These are phyloP conservation scores for Brachionus sp. DNA, from an alignment of 1,140 invertebrate species.

Conservation along the genomic window DNA sequence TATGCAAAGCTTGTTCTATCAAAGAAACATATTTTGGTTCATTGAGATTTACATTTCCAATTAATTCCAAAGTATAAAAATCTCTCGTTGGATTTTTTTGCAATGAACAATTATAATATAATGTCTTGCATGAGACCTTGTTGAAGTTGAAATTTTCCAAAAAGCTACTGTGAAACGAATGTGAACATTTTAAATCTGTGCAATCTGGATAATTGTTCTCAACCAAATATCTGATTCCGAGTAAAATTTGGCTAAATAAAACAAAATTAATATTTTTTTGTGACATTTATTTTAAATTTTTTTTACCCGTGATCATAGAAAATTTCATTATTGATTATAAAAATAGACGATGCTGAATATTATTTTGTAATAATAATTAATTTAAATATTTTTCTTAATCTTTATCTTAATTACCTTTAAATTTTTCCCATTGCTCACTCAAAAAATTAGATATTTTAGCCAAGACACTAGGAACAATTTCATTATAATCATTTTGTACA, in stretches of 20 bases:
- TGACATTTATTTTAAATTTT: not conserved
- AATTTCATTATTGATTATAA: not conserved
- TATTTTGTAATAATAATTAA: not conserved
- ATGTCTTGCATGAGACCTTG: not conserved
- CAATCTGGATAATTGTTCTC: slow-evolving; percentile 1
- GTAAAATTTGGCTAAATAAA: not conserved
- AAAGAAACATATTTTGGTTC: not conserved
- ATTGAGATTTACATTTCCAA: not conserved
- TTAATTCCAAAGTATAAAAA: slow-evolving; percentile 16
- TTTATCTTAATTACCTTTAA: not conserved
- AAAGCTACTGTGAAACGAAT: not conserved
- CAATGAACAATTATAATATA: not conserved
- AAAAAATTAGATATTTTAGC: slow-evolving; percentile 8
- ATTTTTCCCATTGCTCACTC: slow-evolving; percentile 1
- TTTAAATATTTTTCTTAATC: not conserved
- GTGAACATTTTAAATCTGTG: not conserved
- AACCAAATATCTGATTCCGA: slow-evolving; percentile 17
- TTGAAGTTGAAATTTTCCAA: not conserved
- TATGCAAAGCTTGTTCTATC: not conserved
- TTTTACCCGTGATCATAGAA: slow-evolving; percentile 15
- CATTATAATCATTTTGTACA: not conserved
- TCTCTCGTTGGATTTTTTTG: not conserved
- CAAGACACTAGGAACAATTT: not conserved
- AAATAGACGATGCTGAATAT: not conserved
- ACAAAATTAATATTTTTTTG: not conserved